Evolutionary conservation across 2,797 vertebrate genomes (phyloP).

Genomic region (Ambastaia sidthimunki): DNA sequence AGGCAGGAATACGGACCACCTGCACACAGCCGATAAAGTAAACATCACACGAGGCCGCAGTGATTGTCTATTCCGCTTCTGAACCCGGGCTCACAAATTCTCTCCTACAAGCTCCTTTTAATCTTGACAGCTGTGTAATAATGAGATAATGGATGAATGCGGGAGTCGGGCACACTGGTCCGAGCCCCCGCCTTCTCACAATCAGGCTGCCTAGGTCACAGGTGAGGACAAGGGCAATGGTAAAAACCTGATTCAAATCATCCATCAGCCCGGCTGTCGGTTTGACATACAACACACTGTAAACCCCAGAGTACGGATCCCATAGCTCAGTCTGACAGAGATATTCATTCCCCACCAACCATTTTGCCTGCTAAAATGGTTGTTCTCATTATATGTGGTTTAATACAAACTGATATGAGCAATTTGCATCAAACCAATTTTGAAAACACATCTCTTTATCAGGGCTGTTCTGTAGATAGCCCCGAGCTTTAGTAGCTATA

Average conservation of each 20-base stretch:
- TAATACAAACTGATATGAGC: neutral
- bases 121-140: constrained; percentile 67
- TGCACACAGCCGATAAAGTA: constrained; percentile 76
- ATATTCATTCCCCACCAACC: neutral
- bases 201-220: constrained; percentile 68
- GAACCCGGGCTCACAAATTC: constrained; percentile 48
- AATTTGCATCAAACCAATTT: neutral
- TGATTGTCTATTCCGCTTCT: constrained; percentile 62
- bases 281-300: constrained; percentile 31
- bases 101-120: constrained; percentile 31
- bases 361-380: neutral
- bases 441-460: neutral
- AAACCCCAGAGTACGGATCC: constrained; percentile 51
- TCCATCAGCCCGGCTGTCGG: constrained; percentile 65
- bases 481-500: neutral
- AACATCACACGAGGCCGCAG: constrained; percentile 66
- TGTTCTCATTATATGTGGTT: neutral
- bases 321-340: constrained; percentile 51
- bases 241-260: constrained; percentile 66
- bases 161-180: constrained; percentile 56
- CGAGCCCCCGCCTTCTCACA: constrained; percentile 61
- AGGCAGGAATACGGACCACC: constrained; percentile 68
- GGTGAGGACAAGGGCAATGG: constrained; percentile 67
- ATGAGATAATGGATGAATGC: constrained; percentile 73
- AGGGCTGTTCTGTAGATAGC: neutral